These are phyloP conservation scores for Cloeon dipterum DNA, from an alignment of 2,888 invertebrate genomes.

Conservation along the genomic window DNA sequence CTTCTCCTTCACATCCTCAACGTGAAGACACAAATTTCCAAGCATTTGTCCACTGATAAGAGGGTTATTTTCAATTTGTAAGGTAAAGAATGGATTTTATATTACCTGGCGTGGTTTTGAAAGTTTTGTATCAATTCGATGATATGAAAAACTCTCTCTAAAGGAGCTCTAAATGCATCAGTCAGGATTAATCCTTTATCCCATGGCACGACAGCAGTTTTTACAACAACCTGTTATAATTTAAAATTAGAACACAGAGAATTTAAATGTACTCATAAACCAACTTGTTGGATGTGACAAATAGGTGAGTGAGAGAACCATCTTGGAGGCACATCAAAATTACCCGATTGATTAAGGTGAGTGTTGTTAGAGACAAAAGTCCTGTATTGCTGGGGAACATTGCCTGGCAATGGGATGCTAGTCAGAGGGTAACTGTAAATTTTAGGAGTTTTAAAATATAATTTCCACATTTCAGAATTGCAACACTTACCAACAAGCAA, in stretches of 20 bases:
- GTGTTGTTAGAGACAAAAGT: constrained; percentile 16
- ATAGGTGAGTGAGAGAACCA: constrained; percentile 23
- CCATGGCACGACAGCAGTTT: constrained; percentile 70
- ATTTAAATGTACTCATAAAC: constrained; percentile 31
- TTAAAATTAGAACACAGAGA: background rate
- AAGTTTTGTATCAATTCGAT: constrained; percentile 70
- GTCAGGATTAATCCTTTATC: constrained; percentile 51
- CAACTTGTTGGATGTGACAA: constrained; percentile 22
- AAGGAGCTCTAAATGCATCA: constrained; percentile 79
- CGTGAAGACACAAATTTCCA: constrained; percentile 62
- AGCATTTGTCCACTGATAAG: constrained; percentile 40
- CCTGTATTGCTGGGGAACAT: constrained; percentile 42
- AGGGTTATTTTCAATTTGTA: background rate
- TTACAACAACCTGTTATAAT: constrained; percentile 19
- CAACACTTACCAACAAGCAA: constrained; percentile 47
- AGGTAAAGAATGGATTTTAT: background rate
- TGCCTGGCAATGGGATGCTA: constrained; percentile 74
- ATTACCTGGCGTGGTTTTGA: constrained; percentile 43
- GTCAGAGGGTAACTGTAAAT: constrained; percentile 54
- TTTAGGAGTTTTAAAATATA: constrained; percentile 2
- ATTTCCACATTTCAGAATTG: background rate
- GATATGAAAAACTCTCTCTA: constrained; percentile 72
- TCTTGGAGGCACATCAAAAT: constrained; percentile 12
- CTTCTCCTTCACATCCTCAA: constrained; percentile 49
- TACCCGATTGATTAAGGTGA: background rate